These are phyloP conservation scores for Calidris pugnax DNA, from an alignment of 2,113 vertebrate species.

Conservation along the genomic window DNA sequence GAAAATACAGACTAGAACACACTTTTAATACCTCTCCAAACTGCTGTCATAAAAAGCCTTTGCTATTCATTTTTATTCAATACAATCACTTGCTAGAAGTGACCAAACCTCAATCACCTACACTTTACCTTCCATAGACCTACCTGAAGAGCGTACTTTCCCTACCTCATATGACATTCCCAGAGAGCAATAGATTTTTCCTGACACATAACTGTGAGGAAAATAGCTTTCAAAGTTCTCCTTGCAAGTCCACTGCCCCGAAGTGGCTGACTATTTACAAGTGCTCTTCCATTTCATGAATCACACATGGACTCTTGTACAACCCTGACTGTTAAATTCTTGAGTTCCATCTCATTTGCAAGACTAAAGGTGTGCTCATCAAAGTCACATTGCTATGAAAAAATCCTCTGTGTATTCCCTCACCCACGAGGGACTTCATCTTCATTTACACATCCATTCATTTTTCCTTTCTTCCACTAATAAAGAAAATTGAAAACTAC, in stretches of 20 bases:
- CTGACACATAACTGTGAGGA: neutral
- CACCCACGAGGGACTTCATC: accelerated
- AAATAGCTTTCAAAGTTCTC: neutral
- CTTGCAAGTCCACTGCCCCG: neutral
- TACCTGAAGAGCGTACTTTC: neutral
- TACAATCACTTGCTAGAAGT: neutral
- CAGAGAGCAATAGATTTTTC: neutral
- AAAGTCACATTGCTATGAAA: neutral
- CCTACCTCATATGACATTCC: neutral
- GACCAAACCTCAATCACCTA: neutral
- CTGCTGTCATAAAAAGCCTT: neutral
- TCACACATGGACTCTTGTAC: neutral
- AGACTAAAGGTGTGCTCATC: neutral
- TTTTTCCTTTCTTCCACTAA: neutral
- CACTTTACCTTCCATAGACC: neutral
- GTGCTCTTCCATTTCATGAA: neutral
- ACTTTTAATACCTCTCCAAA: neutral
- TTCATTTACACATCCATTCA: neutral
- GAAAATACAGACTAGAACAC: neutral
- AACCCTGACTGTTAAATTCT: neutral
- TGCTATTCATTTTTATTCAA: neutral
- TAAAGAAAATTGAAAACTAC: neutral
- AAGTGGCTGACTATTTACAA: neutral
- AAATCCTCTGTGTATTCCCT: neutral
- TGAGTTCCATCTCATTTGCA: neutral